A percentile compares a stretch with the other conserved stretches of the same genome.
Conservation (phyloP, 2,113 vertebrate species). For the Pseudorectes ferrugineus region DNA sequence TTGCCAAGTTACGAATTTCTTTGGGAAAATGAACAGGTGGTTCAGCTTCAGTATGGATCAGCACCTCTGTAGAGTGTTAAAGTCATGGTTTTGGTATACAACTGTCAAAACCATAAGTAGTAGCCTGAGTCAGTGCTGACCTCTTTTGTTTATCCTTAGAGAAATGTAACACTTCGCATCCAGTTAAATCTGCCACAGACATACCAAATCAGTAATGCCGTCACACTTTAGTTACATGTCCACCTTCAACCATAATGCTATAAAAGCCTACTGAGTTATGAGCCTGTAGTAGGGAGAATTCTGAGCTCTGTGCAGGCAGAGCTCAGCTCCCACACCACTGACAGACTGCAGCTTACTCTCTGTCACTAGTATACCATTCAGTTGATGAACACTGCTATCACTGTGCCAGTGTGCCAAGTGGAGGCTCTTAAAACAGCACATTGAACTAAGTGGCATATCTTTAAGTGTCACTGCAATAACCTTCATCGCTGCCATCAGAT, state of each 20-base stretch:
- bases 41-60: background rate
- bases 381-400: background rate
- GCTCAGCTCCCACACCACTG: background rate
- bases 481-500: background rate
- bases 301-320: background rate
- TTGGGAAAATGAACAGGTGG: background rate
- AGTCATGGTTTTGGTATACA: background rate
- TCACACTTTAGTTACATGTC: background rate
- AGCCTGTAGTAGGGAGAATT: background rate
- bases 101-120: background rate
- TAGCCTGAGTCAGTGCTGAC: background rate
- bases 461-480: background rate
- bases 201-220: background rate
- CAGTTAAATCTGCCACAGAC: background rate
- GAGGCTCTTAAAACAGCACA: background rate
- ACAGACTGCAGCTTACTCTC: too few species aligned
- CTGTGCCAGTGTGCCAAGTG: background rate
- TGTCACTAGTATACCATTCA: background rate
- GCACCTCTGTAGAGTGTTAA: background rate
- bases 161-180: background rate
- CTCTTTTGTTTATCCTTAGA: background rate
- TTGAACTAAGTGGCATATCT: background rate
- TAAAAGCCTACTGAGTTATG: background rate
- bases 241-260: background rate
- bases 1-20: background rate